Evolutionary conservation across 2,113 vertebrate species (phyloP).

Genomic region (Isichthys henryi): DNA sequence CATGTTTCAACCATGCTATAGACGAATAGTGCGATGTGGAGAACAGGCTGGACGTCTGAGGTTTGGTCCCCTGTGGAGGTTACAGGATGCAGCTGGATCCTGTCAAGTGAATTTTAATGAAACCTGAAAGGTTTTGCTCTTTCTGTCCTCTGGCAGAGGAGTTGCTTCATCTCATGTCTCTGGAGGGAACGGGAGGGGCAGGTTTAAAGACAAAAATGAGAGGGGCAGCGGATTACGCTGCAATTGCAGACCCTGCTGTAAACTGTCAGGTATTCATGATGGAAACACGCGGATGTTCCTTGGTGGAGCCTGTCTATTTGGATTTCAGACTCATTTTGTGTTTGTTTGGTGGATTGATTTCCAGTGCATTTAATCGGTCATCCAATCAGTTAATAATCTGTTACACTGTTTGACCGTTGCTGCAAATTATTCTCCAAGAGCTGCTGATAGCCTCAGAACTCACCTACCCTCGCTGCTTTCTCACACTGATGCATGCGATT

Average conservation of each 20-base stretch:
- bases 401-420: background rate
- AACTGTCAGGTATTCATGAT: background rate
- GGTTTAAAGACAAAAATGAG: background rate
- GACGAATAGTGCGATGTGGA: background rate
- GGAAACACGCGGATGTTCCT: background rate
- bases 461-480: background rate
- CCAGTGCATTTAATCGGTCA: background rate
- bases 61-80: background rate
- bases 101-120: conserved; percentile 1
- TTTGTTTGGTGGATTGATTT: background rate
- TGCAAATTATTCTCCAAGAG: background rate
- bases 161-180: background rate
- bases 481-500: background rate
- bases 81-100: background rate
- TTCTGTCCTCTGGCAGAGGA: background rate
- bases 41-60: background rate
- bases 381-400: background rate
- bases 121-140: background rate
- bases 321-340: background rate
- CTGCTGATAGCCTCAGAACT: background rate
- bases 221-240: background rate
- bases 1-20: background rate
- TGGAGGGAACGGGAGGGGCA: background rate
- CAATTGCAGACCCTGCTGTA: background rate
- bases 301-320: background rate